Evolutionary conservation across 2,888 invertebrate genomes (phyloP), one percentile per base, ranked within the genome.

Genomic region (Tigriopus californicus): DNA sequence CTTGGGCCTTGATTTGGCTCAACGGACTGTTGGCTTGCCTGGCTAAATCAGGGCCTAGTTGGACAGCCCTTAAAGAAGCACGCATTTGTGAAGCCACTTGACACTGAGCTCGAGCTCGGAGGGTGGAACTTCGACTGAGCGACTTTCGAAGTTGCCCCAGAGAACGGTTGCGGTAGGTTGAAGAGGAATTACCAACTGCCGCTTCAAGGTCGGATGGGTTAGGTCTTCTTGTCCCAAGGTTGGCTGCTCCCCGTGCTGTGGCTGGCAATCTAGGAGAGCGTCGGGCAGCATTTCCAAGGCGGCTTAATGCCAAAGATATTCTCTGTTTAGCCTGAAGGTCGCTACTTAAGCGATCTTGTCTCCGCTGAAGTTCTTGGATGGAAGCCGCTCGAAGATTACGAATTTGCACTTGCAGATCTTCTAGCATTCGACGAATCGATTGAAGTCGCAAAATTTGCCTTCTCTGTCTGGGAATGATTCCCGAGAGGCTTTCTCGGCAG

Each of bases 361-460:
- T 20, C 13, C 49, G 49, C 8, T 49, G 15, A 20, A 20, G 15
- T 12, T 22, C 22, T 49, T 49, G 20, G 10, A 15, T n/a, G 4
- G 44, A 44, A 18, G 44, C 40, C 18, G 77, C 69, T 63, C 79
- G 74, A 59, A 79, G 67, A 64, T 73, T 68, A 61, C 77, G 70
- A 64, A 81, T 76, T 59, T 79, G 77, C 44, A 77, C 70, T 24
- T 79, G 77, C 62, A 82, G 71, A 66, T 79, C 78, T 61, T 79
- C 77, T 75, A 81, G 79, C 75, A 81, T 76, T 41, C 72, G 73
- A 10, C 80, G 75, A 58, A 82, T 74, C 64, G 79, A 76, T 63
- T 78, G 77, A 65, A 81, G 70, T 61, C 70, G 69, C n/a, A 66
- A 62, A 24, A 71, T 69, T 56, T 64, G 63, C 12, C 61, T 48